Evolutionary conservation across 2,797 vertebrate genomes (phyloP).

Genomic region (Clarias pachynema): DNA sequence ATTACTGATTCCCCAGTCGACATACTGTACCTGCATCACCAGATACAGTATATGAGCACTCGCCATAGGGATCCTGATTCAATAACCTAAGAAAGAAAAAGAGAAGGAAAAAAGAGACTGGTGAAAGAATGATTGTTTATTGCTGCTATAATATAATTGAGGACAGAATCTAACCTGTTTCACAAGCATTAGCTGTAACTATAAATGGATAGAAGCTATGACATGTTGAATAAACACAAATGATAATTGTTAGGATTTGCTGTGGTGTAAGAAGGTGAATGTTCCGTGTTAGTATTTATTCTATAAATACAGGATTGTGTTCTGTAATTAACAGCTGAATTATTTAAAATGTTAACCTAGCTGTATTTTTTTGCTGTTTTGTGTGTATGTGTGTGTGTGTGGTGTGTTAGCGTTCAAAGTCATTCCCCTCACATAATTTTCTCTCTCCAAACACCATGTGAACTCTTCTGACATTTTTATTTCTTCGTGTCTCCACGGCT

Average conservation of each 20-base stretch:
- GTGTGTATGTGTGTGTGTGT: neutral
- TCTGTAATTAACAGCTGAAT: neutral
- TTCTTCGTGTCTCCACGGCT: neutral
- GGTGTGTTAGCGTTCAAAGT: neutral
- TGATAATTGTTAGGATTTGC: neutral
- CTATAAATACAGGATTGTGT: neutral
- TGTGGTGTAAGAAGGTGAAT: neutral
- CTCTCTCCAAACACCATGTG: neutral
- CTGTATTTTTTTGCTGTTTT: neutral
- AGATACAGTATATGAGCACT: too few species aligned
- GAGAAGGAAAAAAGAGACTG: neutral
- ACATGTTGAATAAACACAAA: neutral
- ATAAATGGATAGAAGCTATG: neutral
- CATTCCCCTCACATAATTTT: neutral
- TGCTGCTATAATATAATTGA: neutral
- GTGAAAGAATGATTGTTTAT: neutral
- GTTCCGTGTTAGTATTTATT: neutral
- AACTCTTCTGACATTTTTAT: slow-evolving; percentile 7
- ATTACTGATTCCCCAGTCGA: too few species aligned
- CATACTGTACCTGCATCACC: too few species aligned
- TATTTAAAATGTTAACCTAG: neutral
- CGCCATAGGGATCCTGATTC: too few species aligned
- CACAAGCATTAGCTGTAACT: neutral
- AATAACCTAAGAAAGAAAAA: too few species aligned
- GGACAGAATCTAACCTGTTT: neutral